Conservation (phyloP, 1,140 invertebrate species). For the Hycleus cichorii region DNA sequence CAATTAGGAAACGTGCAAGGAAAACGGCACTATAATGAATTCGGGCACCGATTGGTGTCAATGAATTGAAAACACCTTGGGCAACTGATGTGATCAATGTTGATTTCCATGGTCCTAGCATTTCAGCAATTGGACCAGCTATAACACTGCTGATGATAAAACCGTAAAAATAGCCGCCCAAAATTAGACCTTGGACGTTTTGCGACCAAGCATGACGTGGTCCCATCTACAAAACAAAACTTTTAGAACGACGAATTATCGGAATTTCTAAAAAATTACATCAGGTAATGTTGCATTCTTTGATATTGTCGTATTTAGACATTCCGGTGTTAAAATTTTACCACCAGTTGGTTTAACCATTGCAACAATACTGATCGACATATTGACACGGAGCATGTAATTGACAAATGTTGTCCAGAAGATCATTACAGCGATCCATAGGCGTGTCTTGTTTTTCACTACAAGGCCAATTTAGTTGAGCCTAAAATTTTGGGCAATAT, state of each 20-base stretch:
- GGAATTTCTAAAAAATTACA: not conserved
- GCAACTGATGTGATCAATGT: not conserved
- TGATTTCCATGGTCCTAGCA: conserved; percentile 31
- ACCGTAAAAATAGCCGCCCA: conserved; percentile 59
- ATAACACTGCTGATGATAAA: conserved; percentile 20
- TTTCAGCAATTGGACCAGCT: conserved; percentile 25
- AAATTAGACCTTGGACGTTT: conserved; percentile 51
- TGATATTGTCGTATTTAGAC: not conserved
- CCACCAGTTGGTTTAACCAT: not conserved
- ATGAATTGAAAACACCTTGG: not conserved
- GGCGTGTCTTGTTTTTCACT: not conserved
- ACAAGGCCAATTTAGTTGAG: too few species aligned
- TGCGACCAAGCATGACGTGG: conserved; percentile 47
- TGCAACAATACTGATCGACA: not conserved
- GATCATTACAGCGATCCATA: conserved; percentile 4
- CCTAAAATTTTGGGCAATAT: too few species aligned
- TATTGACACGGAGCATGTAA: conserved; percentile 15
- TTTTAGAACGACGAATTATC: not conserved
- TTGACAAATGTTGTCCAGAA: conserved; percentile 6
- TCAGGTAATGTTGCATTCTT: not conserved
- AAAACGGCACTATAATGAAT: not conserved
- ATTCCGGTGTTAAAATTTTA: not conserved
- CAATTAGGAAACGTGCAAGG: not conserved
- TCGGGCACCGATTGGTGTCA: too few species aligned
- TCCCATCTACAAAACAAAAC: not conserved